Evolutionary conservation across 2,797 vertebrate species (phyloP).

Genomic region (Microcaecilia unicolor): DNA sequence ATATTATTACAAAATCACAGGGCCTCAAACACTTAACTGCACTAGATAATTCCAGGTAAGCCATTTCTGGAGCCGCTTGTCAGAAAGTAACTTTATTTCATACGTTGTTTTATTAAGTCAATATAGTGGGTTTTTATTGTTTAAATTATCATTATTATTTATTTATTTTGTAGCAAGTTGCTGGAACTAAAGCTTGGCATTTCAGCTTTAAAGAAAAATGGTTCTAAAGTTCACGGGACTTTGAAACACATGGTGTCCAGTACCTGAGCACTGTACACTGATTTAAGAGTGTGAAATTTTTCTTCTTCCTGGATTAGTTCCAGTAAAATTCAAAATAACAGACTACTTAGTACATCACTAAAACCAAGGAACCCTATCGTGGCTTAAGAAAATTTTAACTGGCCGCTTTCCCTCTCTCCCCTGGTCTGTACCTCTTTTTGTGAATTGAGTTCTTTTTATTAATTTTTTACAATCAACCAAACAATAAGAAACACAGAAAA

Average conservation of each 20-base stretch:
- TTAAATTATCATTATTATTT: no score
- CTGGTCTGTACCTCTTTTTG: no score
- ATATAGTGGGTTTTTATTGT: no score
- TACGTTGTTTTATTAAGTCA: no score
- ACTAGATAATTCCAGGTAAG: conserved; percentile 38
- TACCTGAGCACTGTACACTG: accelerated
- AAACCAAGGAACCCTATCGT: no score
- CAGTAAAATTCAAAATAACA: background rate
- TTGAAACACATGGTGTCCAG: background rate
- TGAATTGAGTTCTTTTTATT: no score
- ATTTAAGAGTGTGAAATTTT: background rate
- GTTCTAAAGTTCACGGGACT: background rate
- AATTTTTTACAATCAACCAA: no score
- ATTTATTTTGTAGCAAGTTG: no score
- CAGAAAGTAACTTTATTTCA: conserved; percentile 13
- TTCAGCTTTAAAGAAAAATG: conserved; percentile 1
- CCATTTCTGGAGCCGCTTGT: conserved; percentile 13
- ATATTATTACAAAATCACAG: conserved; percentile 54
- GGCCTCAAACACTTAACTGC: conserved; percentile 46
- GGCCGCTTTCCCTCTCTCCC: no score
- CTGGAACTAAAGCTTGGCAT: background rate
- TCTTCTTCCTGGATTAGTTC: background rate
- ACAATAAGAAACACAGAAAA: no score
- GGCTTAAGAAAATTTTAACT: no score
- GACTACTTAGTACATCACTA: no score